phyloP scores from a whole-genome alignment of 1,140 invertebrate species.

The Pachypsylla venusta region DNA sequence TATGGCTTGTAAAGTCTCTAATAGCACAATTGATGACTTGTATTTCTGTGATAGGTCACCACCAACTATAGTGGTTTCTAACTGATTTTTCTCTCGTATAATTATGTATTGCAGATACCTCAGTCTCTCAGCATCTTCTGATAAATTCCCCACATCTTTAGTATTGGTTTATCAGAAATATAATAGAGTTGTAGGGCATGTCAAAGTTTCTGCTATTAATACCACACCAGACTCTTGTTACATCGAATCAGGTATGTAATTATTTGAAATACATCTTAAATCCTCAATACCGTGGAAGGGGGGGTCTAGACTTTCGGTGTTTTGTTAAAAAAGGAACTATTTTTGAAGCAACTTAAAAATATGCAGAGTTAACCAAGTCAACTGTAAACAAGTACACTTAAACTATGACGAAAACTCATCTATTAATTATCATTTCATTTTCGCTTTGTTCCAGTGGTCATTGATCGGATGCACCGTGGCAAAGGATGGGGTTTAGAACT shows the following conservation, averaged over 20 bases:
- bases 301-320: too few relatives aligned
- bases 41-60: too few relatives aligned
- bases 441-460: not conserved
- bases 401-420: too few relatives aligned
- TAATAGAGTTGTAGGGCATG: not conserved
- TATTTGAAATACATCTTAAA: too few relatives aligned
- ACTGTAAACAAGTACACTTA: too few relatives aligned
- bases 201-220: not conserved
- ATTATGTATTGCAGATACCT: not conserved
- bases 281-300: too few relatives aligned
- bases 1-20: too few relatives aligned
- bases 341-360: too few relatives aligned
- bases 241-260: constrained; percentile 1
- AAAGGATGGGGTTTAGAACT: constrained; percentile 8
- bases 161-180: constrained; percentile 2
- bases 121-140: not conserved
- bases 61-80: too few relatives aligned
- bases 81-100: not conserved
- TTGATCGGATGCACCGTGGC: not conserved
- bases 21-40: too few relatives aligned
- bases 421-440: not conserved
- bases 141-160: constrained; percentile 1
- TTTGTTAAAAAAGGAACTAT: too few relatives aligned
- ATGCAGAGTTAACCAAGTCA: too few relatives aligned
- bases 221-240: not conserved